A percentile compares a stretch with the other conserved stretches of the same genome.
Conservation (phyloP, 2,888 invertebrate species). For the Megamerina dolium region DNA sequence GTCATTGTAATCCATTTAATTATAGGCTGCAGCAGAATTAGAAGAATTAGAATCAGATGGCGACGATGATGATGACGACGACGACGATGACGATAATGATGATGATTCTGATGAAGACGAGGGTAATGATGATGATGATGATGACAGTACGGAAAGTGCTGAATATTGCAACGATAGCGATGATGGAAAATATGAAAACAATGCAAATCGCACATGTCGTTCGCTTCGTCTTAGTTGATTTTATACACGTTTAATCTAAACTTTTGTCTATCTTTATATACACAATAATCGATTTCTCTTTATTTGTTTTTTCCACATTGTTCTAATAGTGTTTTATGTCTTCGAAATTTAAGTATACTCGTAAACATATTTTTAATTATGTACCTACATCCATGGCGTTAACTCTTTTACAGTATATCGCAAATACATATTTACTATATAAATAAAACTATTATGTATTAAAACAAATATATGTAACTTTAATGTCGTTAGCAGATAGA, state of each 20-base stretch:
- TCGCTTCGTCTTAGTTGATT: conserved; percentile 11
- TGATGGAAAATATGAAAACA: conserved; percentile 16
- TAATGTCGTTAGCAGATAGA: no score
- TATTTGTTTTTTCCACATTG: no score
- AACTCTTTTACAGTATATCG: no score
- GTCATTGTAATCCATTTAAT: background rate
- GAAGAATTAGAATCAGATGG: conserved; percentile 34
- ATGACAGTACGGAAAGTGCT: conserved; percentile 15
- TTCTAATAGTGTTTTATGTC: no score
- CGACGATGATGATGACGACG: conserved; percentile 32
- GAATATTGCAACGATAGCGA: conserved; percentile 7
- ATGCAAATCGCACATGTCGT: conserved; percentile 10
- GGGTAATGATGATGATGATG: conserved; percentile 25
- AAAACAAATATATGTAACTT: no score
- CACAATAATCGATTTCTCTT: no score
- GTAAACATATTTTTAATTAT: background rate
- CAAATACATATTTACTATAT: no score
- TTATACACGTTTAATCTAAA: no score
- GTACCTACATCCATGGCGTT: background rate
- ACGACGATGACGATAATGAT: conserved; percentile 21
- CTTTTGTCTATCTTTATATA: background rate
- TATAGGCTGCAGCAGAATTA: conserved; percentile 39
- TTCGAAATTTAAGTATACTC: background rate
- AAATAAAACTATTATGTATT: no score
- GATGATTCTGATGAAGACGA: conserved; percentile 29